Evolutionary conservation across 2,888 invertebrate genomes (phyloP).

Genomic region (Sinodicranocentrus sp.): DNA sequence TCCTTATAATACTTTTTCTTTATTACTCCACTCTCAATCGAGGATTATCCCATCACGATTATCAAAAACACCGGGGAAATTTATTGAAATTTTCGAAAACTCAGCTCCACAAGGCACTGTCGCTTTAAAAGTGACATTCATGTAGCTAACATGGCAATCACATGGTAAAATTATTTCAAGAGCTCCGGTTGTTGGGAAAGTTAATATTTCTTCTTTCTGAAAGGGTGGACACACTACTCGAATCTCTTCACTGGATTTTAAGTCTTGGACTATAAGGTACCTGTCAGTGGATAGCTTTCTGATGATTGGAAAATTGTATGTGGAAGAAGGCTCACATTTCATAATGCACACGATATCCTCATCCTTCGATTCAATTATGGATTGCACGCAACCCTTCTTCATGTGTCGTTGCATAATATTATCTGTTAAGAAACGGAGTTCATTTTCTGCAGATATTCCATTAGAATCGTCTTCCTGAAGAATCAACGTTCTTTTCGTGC

Average conservation of each 20-base stretch:
- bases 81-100: conserved; percentile 54
- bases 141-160: conserved; percentile 52
- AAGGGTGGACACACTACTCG: conserved; percentile 54
- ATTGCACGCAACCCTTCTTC: conserved; percentile 39
- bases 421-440: conserved; percentile 18
- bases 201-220: conserved; percentile 54
- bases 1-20: not conserved
- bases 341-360: conserved; percentile 43
- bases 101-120: conserved; percentile 48
- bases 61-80: conserved; percentile 51
- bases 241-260: conserved; percentile 34
- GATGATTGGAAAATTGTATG: conserved; percentile 48
- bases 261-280: conserved; percentile 42
- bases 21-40: not conserved
- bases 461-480: too few relatives aligned
- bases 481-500: not conserved
- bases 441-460: too few relatives aligned
- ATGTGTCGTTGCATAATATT: conserved; percentile 17
- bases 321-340: conserved; percentile 44
- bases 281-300: conserved; percentile 47
- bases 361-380: conserved; percentile 44
- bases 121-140: conserved; percentile 16
- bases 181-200: conserved; percentile 43
- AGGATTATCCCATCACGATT: conserved; percentile 27
- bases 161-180: conserved; percentile 54